phyloP scores from a whole-genome alignment of 2,797 vertebrate species.

The Ambastaia sidthimunki region DNA sequence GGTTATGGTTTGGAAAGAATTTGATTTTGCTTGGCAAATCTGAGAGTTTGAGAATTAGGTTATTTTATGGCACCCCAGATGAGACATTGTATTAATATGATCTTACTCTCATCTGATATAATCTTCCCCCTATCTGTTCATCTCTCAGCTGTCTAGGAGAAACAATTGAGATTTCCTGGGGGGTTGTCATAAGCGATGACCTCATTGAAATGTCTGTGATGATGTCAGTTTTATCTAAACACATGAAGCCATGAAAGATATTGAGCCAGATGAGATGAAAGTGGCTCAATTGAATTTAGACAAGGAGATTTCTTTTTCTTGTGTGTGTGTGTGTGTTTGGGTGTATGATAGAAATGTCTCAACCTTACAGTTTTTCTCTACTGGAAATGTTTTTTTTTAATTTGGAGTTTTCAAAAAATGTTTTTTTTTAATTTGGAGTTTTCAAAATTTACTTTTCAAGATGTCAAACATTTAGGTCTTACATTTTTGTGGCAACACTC shows the following conservation, averaged over 20 bases:
- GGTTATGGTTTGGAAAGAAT: too few species aligned
- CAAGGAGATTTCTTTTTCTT: slow-evolving; percentile 65
- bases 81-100: background rate
- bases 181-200: background rate
- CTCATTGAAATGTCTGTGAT: background rate
- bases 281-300: slow-evolving; percentile 65
- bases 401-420: too few species aligned
- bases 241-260: slow-evolving; percentile 46
- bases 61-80: too few species aligned
- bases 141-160: background rate
- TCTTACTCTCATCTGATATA: background rate
- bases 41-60: too few species aligned
- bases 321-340: background rate
- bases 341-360: too few species aligned
- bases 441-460: too few species aligned
- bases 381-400: too few species aligned
- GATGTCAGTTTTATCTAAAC: slow-evolving; percentile 10
- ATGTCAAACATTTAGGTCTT: too few species aligned
- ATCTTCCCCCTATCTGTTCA: background rate
- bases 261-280: background rate
- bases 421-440: too few species aligned
- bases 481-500: too few species aligned
- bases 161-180: background rate
- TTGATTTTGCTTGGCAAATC: too few species aligned
- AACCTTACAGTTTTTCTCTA: too few species aligned